Percentiles rank a stretch among this genome's conserved stretches.
These are phyloP conservation scores for Drosophila tropicalis DNA, from an alignment of 1,140 invertebrate species.

Conservation along the genomic window DNA sequence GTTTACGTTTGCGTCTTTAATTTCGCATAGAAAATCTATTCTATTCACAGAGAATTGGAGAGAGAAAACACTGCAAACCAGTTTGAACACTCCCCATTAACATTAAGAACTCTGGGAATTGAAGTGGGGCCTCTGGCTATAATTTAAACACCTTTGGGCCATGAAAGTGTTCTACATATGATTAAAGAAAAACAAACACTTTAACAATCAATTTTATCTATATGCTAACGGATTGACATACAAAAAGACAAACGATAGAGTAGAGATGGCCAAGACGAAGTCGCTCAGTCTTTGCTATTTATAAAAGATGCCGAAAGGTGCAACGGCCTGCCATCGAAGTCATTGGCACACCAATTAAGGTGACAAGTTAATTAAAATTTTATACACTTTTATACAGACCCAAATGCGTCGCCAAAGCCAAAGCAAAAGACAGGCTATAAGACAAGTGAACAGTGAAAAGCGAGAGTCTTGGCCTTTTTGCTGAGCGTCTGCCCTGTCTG, in stretches of 20 bases:
- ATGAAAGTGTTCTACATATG: constrained; percentile 47
- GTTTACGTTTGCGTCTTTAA: neutral
- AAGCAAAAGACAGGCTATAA: neutral
- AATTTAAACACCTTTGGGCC: constrained; percentile 45
- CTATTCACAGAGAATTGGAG: neutral
- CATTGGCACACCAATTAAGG: constrained; percentile 45
- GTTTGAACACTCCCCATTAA: constrained; percentile 3
- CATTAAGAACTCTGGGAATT: neutral
- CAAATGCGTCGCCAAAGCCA: neutral
- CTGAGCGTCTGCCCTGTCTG: neutral
- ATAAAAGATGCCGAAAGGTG: constrained; percentile 37
- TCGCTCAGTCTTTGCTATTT: neutral
- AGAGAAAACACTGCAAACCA: constrained; percentile 31
- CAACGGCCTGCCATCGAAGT: constrained; percentile 16
- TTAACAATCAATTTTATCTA: neutral
- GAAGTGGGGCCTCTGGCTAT: neutral
- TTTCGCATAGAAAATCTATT: neutral
- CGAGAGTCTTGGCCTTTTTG: constrained; percentile 55
- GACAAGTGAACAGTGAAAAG: constrained; percentile 44
- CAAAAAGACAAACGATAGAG: neutral
- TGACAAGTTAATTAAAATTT: constrained; percentile 60
- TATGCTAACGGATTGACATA: neutral
- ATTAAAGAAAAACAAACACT: neutral
- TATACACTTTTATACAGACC: constrained; percentile 24
- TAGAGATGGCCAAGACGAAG: neutral